These are phyloP conservation scores for Palythoa caribaeorum DNA, from an alignment of 92 coral and sea anemone genomes.

Conservation along the genomic window DNA sequence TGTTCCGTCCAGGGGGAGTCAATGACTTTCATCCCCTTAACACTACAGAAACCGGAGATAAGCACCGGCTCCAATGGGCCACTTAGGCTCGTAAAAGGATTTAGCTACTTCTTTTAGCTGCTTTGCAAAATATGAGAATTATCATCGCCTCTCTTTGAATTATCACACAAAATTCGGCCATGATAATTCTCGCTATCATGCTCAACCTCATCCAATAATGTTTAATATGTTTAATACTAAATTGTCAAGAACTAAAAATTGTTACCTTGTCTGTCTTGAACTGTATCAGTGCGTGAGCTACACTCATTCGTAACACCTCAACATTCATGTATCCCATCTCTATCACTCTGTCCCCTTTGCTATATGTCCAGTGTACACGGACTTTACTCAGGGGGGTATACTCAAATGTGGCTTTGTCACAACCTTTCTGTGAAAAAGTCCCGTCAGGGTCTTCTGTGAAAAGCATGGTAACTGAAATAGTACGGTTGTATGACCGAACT, in stretches of 20 bases:
- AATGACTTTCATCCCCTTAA: too few species aligned
- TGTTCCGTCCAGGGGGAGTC: too few species aligned
- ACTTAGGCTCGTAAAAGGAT: too few species aligned
- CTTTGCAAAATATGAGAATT: too few species aligned
- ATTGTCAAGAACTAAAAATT: neutral
- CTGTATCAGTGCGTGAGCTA: slow-evolving; percentile 50
- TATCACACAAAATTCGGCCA: too few species aligned
- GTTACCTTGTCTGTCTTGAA: slow-evolving; percentile 53
- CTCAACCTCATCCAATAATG: too few species aligned
- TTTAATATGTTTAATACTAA: too few species aligned
- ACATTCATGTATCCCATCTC: slow-evolving; percentile 98
- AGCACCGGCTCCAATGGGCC: too few species aligned
- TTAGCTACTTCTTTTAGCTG: too few species aligned
- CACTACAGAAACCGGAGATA: too few species aligned
- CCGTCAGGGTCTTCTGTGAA: slow-evolving; percentile 85
- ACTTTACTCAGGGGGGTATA: slow-evolving; percentile 86
- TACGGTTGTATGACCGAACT: slow-evolving; percentile 91
- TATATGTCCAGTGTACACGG: slow-evolving; percentile 97
- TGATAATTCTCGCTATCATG: too few species aligned
- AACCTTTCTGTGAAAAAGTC: slow-evolving; percentile 73
- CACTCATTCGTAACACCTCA: slow-evolving; percentile 75
- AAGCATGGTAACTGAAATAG: slow-evolving; percentile 94
- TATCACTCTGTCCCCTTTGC: slow-evolving; percentile 88
- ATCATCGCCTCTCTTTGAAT: too few species aligned
- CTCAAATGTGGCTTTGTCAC: slow-evolving; percentile 70